Conservation (phyloP, 2,888 invertebrate species). For the Synanthedon formicaeformis region DNA sequence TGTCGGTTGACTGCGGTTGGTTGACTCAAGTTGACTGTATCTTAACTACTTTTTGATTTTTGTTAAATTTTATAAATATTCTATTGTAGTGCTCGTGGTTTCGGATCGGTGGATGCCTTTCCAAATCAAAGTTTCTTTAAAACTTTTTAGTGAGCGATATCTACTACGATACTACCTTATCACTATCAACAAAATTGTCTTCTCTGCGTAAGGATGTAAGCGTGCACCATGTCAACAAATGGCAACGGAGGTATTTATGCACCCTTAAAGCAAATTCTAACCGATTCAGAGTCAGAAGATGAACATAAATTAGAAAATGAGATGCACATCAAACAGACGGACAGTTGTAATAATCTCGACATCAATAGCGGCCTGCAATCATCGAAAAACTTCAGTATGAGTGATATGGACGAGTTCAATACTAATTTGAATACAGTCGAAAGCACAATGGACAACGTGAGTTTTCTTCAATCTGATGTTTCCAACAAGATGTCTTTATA, state of each 20-base stretch:
- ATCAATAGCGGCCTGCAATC: constrained; percentile 57
- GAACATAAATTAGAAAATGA: constrained; percentile 63
- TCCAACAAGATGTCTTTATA: constrained; percentile 75
- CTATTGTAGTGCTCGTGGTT: too few species aligned
- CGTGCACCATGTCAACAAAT: constrained; percentile 51
- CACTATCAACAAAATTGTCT: too few species aligned
- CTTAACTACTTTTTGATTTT: too few species aligned
- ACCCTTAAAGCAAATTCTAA: constrained; percentile 81
- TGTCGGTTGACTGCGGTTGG: too few species aligned
- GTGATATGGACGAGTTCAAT: constrained; percentile 60
- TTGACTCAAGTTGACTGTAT: too few species aligned
- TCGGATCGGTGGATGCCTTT: too few species aligned
- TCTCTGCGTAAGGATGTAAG: background rate
- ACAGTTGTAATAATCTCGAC: constrained; percentile 55
- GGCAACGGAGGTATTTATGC: constrained; percentile 73
- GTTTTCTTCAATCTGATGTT: constrained; percentile 56
- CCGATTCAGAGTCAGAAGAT: constrained; percentile 84
- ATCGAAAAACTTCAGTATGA: constrained; percentile 55
- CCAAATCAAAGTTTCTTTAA: too few species aligned
- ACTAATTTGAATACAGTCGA: constrained; percentile 58
- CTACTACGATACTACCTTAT: background rate
- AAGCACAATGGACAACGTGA: constrained; percentile 62
- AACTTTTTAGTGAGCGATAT: too few species aligned
- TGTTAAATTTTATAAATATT: too few species aligned
- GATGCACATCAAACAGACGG: constrained; percentile 34